Conservation (phyloP, 2,797 vertebrate genomes). For the Anableps anableps region DNA sequence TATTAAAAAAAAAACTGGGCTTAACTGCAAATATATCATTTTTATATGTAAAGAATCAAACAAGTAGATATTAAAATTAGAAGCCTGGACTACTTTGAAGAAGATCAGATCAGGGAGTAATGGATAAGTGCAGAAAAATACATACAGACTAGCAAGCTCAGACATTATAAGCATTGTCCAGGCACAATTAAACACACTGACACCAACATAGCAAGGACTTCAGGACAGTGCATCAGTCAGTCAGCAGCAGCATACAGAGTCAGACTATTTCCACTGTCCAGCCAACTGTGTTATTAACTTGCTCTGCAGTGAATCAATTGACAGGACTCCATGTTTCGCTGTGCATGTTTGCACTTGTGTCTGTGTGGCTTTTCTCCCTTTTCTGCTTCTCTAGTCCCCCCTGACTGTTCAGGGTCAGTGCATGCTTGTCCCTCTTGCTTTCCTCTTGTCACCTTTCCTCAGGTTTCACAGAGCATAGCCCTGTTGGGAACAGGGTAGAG, state of each 20-base stretch:
- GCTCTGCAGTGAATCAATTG: constrained; percentile 62
- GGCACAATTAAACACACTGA: constrained; percentile 42
- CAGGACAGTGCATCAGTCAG: constrained; percentile 32
- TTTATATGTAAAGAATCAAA: neutral
- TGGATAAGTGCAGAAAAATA: neutral
- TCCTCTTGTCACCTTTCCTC: constrained; percentile 54
- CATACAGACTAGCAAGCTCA: neutral
- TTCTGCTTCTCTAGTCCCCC: constrained; percentile 31
- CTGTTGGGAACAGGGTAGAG: constrained; percentile 37
- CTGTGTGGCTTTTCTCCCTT: constrained; percentile 23
- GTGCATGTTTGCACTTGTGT: constrained; percentile 30
- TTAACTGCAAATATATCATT: neutral
- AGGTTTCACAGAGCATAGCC: constrained; percentile 54
- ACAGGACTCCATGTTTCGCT: constrained; percentile 53
- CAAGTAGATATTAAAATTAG: neutral
- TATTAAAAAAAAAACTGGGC: neutral
- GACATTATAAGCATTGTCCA: neutral
- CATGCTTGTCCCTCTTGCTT: constrained; percentile 57
- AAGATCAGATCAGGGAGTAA: neutral
- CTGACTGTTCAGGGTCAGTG: constrained; percentile 59
- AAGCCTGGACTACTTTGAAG: neutral
- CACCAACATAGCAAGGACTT: neutral
- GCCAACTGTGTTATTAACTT: constrained; percentile 73
- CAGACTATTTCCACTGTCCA: constrained; percentile 65
- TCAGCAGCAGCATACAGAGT: constrained; percentile 56